Evolutionary conservation across 2,888 invertebrate species (phyloP).

Genomic region (Ochropleura leucogaster): DNA sequence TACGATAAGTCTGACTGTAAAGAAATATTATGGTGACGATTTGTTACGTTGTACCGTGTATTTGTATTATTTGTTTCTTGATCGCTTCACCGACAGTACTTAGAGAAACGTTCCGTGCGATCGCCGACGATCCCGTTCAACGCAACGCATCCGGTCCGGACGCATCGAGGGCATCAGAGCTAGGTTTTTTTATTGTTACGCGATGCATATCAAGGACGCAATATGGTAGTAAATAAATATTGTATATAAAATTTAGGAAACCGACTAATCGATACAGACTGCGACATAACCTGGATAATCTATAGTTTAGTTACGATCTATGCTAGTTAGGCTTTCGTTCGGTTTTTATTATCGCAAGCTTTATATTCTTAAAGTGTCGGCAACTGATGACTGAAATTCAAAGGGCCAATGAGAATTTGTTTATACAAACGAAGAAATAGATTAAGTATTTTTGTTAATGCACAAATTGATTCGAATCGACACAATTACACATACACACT

Average conservation of each 20-base stretch:
- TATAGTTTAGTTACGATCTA: constrained; percentile 89
- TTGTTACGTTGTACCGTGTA: constrained; percentile 85
- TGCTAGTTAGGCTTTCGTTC: constrained; percentile 89
- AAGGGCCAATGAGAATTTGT: constrained; percentile 87
- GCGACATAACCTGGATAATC: constrained; percentile 86
- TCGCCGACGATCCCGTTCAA: constrained; percentile 72
- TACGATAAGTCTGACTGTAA: constrained; percentile 90
- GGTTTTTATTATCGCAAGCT: constrained; percentile 87
- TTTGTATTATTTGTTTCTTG: constrained; percentile 86
- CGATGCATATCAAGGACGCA: constrained; percentile 91
- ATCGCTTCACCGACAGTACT: constrained; percentile 88
- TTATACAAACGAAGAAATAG: constrained; percentile 78
- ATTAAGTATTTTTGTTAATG: constrained; percentile 82
- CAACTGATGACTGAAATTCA: constrained; percentile 88
- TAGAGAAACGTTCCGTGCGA: constrained; percentile 78
- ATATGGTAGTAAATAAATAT: constrained; percentile 91
- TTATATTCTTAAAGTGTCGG: constrained; percentile 85
- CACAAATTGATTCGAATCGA: constrained; percentile 81
- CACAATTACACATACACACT: constrained; percentile 67
- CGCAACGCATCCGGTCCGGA: constrained; percentile 72
- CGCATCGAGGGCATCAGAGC: constrained; percentile 86
- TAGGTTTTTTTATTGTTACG: constrained; percentile 91
- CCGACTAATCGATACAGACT: constrained; percentile 88
- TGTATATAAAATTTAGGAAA: constrained; percentile 88
- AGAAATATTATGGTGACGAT: constrained; percentile 83